Evolutionary conservation across 2,888 invertebrate genomes (phyloP), one percentile per base, ranked within the genome.

Genomic region (Lycia hirtaria): DNA sequence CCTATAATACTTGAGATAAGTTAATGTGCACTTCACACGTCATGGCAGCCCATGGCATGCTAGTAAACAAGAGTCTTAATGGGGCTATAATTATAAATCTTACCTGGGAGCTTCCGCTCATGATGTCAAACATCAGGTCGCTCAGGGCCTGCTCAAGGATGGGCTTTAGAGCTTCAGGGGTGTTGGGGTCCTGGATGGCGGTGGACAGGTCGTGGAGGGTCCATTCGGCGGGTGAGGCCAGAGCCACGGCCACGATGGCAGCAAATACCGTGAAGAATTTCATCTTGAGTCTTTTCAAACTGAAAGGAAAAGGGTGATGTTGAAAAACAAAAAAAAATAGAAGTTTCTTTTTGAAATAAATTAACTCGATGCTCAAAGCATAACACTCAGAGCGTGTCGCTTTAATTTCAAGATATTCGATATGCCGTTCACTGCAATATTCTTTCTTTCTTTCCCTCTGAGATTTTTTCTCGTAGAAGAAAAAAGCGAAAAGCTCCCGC

Each of bases 201-300:
- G 64, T 65, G 2, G 80, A 75, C 38, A 85, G 75, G 66, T 84
- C 74, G 19, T 72, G 37, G 30, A 83, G 64, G 20, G 76, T 76
- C 79, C 80, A 80, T 7, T 65, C 41, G 44, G 62, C 59, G 51
- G 63, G 64, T 59, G 56, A 32, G 30, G 68, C 69, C 64, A 71
- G 58, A 14, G 72, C 71, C 32, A 73, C 75, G 30, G 73, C 72
- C 48, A 79, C 45, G 44, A 84, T 22, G 61, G 83, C 80, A 41
- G 75, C 76, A 69, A 88, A 80, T n/a, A 81, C 72, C 51, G 78
- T 75, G 65, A 87, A 66, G 78, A 83, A 81, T 76, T 87, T 87
- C 87, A 87, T 87, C 47, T 69, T 80, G 38, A 44, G 56, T 47
- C 51, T 35, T 54, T 50, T 59, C 14, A 33, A 49, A 44, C 56